These are phyloP conservation scores for Rhagium mordax DNA, from an alignment of 2,888 invertebrate genomes.

Conservation along the genomic window DNA sequence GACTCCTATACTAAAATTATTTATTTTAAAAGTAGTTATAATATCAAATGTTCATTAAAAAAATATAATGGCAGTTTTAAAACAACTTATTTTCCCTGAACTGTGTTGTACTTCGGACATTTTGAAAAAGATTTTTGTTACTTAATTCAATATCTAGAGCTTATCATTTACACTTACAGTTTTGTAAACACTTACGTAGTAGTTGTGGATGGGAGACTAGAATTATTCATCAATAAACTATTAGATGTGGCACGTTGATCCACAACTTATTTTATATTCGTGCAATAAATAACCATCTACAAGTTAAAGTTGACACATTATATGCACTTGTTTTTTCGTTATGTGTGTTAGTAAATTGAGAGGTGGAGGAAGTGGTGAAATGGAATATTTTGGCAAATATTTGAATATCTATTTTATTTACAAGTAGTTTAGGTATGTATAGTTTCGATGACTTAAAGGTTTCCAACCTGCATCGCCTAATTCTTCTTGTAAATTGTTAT, in stretches of 20 bases:
- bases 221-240: conserved; percentile 13
- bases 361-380: background rate
- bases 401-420: background rate
- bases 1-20: conserved; percentile 39
- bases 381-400: background rate
- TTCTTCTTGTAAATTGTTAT: no score
- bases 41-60: conserved; percentile 9
- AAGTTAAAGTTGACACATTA: background rate
- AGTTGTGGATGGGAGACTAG: conserved; percentile 20
- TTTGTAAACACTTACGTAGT: background rate
- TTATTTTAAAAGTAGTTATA: conserved; percentile 28
- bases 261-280: background rate
- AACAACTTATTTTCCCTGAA: conserved; percentile 54
- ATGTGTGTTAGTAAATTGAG: background rate
- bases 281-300: background rate
- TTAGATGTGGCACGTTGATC: background rate
- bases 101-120: conserved; percentile 55
- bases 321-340: background rate
- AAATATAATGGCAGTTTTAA: conserved; percentile 51
- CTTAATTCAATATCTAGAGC: conserved; percentile 4
- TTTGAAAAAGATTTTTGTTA: conserved; percentile 13
- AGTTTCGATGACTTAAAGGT: no score
- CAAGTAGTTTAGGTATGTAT: no score
- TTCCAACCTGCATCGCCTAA: no score
- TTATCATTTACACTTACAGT: conserved; percentile 9